Evolutionary conservation across 2,888 invertebrate species (phyloP).

Genomic region (Andrena flavipes): DNA sequence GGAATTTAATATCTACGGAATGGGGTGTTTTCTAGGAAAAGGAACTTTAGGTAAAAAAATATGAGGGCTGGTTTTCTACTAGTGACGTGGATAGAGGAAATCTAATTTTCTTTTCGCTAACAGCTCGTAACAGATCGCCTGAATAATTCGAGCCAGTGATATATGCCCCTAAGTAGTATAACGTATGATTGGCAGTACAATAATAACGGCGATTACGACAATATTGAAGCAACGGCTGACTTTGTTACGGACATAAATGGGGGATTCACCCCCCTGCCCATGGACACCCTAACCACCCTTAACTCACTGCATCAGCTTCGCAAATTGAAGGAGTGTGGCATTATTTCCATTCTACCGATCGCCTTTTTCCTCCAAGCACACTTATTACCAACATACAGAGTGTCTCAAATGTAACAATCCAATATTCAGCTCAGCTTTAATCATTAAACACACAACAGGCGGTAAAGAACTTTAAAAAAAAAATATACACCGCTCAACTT

Average conservation of each 20-base stretch:
- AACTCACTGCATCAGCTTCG: conserved; percentile 51
- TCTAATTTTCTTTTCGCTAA: background rate
- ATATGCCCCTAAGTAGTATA: conserved; percentile 13
- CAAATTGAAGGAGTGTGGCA: conserved; percentile 54
- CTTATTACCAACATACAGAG: conserved; percentile 9
- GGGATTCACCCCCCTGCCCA: conserved; percentile 56
- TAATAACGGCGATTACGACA: conserved; percentile 60
- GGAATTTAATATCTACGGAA: too few relatives aligned
- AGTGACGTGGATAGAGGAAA: too few relatives aligned
- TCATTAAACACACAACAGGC: too few relatives aligned
- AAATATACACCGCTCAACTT: background rate
- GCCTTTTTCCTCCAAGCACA: background rate
- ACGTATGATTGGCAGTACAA: conserved; percentile 54
- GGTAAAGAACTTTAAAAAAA: background rate
- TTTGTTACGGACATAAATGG: conserved; percentile 53
- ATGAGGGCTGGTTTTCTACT: too few relatives aligned
- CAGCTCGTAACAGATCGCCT: background rate
- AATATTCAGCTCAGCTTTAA: background rate
- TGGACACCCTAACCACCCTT: conserved; percentile 52
- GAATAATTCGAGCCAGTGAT: conserved; percentile 32
- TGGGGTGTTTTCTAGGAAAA: too few relatives aligned
- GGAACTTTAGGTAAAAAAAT: too few relatives aligned
- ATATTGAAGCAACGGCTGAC: conserved; percentile 59
- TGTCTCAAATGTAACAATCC: conserved; percentile 1
- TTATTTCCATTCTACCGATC: conserved; percentile 26